These are phyloP conservation scores for Drosophila punjabiensis DNA, from an alignment of 1,140 invertebrate species.

Conservation along the genomic window DNA sequence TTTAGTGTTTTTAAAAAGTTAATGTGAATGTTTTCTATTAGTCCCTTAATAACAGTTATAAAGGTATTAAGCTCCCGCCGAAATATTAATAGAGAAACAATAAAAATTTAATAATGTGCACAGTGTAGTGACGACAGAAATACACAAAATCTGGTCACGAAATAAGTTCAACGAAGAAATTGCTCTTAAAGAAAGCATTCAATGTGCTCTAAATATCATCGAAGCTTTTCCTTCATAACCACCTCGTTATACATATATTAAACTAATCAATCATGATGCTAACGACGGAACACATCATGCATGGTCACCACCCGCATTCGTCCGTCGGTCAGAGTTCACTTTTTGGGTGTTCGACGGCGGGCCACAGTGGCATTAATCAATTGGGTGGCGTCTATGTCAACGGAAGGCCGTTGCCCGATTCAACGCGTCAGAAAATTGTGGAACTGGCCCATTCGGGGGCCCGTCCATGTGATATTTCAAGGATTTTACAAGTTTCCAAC, in stretches of 20 bases:
- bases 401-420: conserved; percentile 98
- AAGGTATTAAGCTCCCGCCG: conserved; percentile 17
- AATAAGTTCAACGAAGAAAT: conserved; percentile 15
- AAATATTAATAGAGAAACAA: background rate
- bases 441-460: conserved; percentile 98
- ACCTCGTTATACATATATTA: background rate
- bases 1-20: background rate
- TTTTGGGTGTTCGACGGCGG: conserved; percentile 92
- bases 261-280: conserved; percentile 68
- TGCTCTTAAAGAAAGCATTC: background rate
- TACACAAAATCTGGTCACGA: conserved; percentile 6
- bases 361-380: conserved; percentile 99
- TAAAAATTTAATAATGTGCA: background rate
- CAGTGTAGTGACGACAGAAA: background rate
- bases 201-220: background rate
- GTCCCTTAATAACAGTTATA: background rate
- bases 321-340: conserved; percentile 88
- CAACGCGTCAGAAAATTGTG: conserved; percentile 98
- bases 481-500: conserved; percentile 98
- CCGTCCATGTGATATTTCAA: conserved; percentile 98
- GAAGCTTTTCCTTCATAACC: background rate
- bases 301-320: conserved; percentile 79
- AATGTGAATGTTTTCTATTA: conserved; percentile 7
- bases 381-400: conserved; percentile 99
- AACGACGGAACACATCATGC: conserved; percentile 84